Evolutionary conservation across 1,140 invertebrate genomes (phyloP).

Genomic region (Neuroterus valhalla): DNA sequence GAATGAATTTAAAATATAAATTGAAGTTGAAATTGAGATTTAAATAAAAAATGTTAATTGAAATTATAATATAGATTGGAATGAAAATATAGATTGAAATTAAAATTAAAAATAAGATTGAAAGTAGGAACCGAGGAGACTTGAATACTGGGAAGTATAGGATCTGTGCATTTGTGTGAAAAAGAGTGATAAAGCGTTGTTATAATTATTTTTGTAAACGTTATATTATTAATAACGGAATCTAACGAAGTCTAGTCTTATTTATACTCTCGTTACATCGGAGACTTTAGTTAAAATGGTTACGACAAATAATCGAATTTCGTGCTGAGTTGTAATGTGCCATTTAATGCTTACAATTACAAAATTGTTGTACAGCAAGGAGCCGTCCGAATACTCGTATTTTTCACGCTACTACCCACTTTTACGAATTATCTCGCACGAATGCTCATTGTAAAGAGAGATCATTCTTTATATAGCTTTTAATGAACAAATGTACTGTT

Average conservation of each 20-base stretch:
- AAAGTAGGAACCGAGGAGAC: background rate
- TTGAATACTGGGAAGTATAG: conserved; percentile 2
- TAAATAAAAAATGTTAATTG: background rate
- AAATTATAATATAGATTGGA: background rate
- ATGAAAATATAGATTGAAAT: background rate
- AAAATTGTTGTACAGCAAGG: conserved; percentile 38
- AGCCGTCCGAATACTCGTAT: conserved; percentile 32
- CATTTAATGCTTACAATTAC: conserved; percentile 36
- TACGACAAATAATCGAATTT: conserved; percentile 42
- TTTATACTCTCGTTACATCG: conserved; percentile 65
- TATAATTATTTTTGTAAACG: conserved; percentile 47
- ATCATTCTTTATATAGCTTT: conserved; percentile 55
- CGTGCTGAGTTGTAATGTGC: conserved; percentile 50
- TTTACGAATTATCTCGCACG: conserved; percentile 45
- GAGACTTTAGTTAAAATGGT: conserved; percentile 36
- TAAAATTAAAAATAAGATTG: background rate
- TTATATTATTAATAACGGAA: conserved; percentile 53
- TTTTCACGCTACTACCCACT: background rate
- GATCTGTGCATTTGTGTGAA: conserved; percentile 29
- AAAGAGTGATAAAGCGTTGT: conserved; percentile 47
- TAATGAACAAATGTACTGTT: conserved; percentile 62
- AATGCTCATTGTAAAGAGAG: conserved; percentile 57
- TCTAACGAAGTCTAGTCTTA: conserved; percentile 69
- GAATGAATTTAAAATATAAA: conserved; percentile 22
- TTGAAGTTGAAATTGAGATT: conserved; percentile 1